Conservation (phyloP, 2,797 vertebrate species). For the Ctenopoma multispine region DNA sequence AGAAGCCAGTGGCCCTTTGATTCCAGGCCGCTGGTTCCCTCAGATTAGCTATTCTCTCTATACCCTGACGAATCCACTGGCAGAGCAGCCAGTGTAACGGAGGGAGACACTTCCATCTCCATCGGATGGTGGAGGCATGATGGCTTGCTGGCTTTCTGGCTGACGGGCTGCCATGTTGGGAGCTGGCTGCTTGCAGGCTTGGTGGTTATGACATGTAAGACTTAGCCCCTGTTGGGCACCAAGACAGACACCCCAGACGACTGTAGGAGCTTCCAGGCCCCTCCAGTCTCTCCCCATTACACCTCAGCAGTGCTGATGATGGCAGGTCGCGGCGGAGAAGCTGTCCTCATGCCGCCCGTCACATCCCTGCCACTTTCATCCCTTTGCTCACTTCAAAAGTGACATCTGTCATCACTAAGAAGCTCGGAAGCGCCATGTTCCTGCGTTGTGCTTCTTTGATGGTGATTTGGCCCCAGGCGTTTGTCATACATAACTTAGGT, state of each 20-base stretch:
- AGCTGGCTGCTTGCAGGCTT: slow-evolving; percentile 64
- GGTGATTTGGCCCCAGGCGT: slow-evolving; percentile 87
- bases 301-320: slow-evolving; percentile 75
- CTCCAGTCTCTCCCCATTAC: slow-evolving; percentile 81
- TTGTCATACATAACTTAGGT: slow-evolving; percentile 90
- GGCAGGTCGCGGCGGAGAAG: slow-evolving; percentile 76
- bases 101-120: slow-evolving; percentile 77
- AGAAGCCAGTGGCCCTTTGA: slow-evolving; percentile 83
- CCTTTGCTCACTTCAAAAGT: slow-evolving; percentile 86
- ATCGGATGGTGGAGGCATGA: slow-evolving; percentile 66
- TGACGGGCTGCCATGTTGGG: slow-evolving; percentile 71
- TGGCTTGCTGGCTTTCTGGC: slow-evolving; percentile 54
- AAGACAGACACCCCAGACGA: slow-evolving; percentile 78
- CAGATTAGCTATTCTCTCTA: slow-evolving; percentile 84
- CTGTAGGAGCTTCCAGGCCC: slow-evolving; percentile 72
- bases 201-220: slow-evolving; percentile 77
- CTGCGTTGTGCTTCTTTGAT: slow-evolving; percentile 87
- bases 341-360: slow-evolving; percentile 82
- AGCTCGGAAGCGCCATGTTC: slow-evolving; percentile 87
- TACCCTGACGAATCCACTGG: slow-evolving; percentile 78
- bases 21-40: slow-evolving; percentile 79
- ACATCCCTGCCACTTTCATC: slow-evolving; percentile 85
- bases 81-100: slow-evolving; percentile 73
- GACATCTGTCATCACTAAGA: slow-evolving; percentile 88
- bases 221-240: slow-evolving; percentile 65